Evolutionary conservation across 1,140 invertebrate species (phyloP).

Genomic region (Sycobia sp.): DNA sequence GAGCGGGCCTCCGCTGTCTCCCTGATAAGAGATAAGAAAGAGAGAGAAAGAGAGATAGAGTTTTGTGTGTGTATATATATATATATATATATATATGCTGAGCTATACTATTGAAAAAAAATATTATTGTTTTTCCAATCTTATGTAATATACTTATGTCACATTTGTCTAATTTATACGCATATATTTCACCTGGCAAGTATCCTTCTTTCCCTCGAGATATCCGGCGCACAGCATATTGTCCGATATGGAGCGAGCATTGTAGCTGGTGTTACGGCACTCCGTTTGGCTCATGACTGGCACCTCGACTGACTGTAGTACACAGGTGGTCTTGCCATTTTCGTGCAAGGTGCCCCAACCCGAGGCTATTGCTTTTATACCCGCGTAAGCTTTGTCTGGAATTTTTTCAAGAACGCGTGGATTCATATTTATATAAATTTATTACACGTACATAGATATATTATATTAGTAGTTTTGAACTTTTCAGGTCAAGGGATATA

Average conservation of each 20-base stretch:
- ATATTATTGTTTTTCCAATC: too few relatives aligned
- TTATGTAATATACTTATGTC: too few relatives aligned
- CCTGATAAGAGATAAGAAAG: constrained; percentile 64
- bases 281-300: constrained; percentile 79
- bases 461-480: neutral
- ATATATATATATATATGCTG: constrained; percentile 11
- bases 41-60: too few relatives aligned
- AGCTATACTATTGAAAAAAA: too few relatives aligned
- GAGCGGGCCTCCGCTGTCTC: constrained; percentile 90
- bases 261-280: constrained; percentile 80
- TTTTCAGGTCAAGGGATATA: neutral
- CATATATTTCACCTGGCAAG: constrained; percentile 73
- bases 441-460: neutral
- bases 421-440: neutral
- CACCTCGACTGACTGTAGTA: constrained; percentile 80
- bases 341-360: constrained; percentile 87
- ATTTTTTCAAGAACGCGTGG: neutral
- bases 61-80: too few relatives aligned
- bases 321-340: constrained; percentile 79
- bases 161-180: neutral
- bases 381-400: constrained; percentile 16
- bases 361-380: constrained; percentile 67
- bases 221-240: constrained; percentile 88
- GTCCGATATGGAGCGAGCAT: constrained; percentile 77
- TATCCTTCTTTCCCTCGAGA: constrained; percentile 77